Evolutionary conservation across 2,797 vertebrate genomes (phyloP).

Genomic region (Rhinogobio ventralis): DNA sequence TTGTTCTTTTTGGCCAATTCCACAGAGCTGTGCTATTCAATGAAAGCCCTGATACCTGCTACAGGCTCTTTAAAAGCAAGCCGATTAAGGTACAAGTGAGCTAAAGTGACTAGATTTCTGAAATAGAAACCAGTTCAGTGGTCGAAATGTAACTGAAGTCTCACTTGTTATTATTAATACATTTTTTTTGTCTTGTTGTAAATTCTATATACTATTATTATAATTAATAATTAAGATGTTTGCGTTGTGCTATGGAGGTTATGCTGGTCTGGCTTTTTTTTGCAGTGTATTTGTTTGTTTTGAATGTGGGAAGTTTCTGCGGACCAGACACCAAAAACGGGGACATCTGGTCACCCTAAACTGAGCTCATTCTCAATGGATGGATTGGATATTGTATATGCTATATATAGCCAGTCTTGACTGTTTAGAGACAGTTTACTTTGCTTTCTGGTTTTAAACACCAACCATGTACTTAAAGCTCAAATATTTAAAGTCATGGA

Average conservation of each 20-base stretch:
- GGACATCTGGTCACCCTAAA: background rate
- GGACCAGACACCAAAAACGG: background rate
- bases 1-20: background rate
- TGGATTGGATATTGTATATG: background rate
- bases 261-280: background rate
- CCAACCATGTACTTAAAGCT: background rate
- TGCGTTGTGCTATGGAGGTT: background rate
- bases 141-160: background rate
- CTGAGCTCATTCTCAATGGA: background rate
- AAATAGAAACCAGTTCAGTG: background rate
- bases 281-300: background rate
- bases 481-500: constrained; percentile 15
- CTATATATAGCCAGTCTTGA: background rate
- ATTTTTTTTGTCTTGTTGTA: background rate
- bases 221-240: background rate
- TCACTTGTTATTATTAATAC: background rate
- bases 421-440: background rate
- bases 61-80: constrained; percentile 4
- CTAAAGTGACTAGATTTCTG: constrained; percentile 3
- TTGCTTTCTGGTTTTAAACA: constrained; percentile 8
- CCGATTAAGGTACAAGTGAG: background rate
- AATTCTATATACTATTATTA: background rate
- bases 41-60: constrained; percentile 22
- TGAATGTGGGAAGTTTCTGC: background rate
- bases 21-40: constrained; percentile 17